Percentiles rank a stretch among this genome's conserved stretches.
Evolutionary conservation across 2,888 invertebrate species (phyloP).

Genomic region (Chromoteleia sp.): DNA sequence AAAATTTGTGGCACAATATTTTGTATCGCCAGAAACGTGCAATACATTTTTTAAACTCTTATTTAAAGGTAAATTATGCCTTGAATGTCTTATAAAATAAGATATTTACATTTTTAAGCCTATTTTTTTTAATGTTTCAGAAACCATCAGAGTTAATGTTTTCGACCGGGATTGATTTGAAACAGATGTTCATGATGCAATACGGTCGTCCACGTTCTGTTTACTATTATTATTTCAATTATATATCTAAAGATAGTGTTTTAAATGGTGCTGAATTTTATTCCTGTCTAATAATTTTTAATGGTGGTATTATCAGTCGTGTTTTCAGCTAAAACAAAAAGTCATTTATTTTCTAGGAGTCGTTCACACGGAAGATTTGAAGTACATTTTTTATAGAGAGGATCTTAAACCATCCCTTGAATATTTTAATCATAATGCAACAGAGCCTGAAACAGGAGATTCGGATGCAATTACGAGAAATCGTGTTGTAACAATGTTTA

Average conservation of each 20-base stretch:
- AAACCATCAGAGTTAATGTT: constrained; percentile 64
- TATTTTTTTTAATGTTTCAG: too few relatives aligned
- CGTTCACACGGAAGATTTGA: constrained; percentile 26
- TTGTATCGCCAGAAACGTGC: too few relatives aligned
- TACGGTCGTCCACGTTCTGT: constrained; percentile 49
- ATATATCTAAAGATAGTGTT: constrained; percentile 57
- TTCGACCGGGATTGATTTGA: constrained; percentile 71
- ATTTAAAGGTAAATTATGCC: too few relatives aligned
- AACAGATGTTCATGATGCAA: constrained; percentile 68
- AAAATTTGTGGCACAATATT: too few relatives aligned
- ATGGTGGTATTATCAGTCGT: too few relatives aligned
- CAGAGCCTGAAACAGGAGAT: not conserved
- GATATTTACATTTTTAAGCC: too few relatives aligned
- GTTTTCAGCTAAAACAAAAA: too few relatives aligned
- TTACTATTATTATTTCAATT: constrained; percentile 74
- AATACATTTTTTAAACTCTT: too few relatives aligned
- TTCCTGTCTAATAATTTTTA: too few relatives aligned
- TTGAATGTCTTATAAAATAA: too few relatives aligned
- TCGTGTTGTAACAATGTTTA: constrained; percentile 26
- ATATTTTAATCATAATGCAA: not conserved
- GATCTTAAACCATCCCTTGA: not conserved
- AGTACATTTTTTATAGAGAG: constrained; percentile 30
- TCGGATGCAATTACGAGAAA: constrained; percentile 34
- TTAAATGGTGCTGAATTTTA: too few relatives aligned
- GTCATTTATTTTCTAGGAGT: constrained; percentile 30